These are phyloP conservation scores for Aplysina aerophoba DNA, from an alignment of 37 sponge, comb jelly and placozoan species.

Conservation along the genomic window DNA sequence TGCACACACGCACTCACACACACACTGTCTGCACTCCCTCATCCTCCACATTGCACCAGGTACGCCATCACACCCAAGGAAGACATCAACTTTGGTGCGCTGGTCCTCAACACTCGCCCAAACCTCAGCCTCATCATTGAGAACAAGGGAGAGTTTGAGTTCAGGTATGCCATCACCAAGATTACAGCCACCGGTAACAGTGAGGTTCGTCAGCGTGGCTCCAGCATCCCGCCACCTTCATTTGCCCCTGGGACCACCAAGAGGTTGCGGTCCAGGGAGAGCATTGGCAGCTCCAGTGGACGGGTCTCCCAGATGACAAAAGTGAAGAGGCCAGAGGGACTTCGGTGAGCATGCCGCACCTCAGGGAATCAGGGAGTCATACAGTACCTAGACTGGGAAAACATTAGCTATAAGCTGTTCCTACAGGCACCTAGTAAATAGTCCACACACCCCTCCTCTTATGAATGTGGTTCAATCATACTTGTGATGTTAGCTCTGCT, in stretches of 20 bases:
- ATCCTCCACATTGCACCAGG: conserved; percentile 39
- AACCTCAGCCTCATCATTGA: conserved; percentile 77
- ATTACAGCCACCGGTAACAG: neutral
- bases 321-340: conserved; percentile 28
- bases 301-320: conserved; percentile 16
- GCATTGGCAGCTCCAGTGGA: conserved; percentile 15
- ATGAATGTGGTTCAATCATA: too few species aligned
- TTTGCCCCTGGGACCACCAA: conserved; percentile 9
- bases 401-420: too few species aligned
- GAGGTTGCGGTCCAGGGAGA: conserved; percentile 31
- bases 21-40: neutral
- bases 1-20: too few species aligned
- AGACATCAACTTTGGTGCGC: conserved; percentile 93
- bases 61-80: conserved; percentile 79
- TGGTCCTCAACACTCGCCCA: conserved; percentile 68
- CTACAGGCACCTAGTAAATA: too few species aligned
- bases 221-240: neutral
- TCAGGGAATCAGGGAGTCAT: too few species aligned
- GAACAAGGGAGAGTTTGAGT: conserved; percentile 97
- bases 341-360: neutral
- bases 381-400: too few species aligned
- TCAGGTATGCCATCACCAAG: conserved; percentile 92
- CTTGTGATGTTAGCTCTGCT: too few species aligned
- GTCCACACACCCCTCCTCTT: too few species aligned
- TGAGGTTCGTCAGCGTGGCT: neutral